phyloP scores from a whole-genome alignment of 2,888 invertebrate genomes.

The Drosophila aldrichi region DNA sequence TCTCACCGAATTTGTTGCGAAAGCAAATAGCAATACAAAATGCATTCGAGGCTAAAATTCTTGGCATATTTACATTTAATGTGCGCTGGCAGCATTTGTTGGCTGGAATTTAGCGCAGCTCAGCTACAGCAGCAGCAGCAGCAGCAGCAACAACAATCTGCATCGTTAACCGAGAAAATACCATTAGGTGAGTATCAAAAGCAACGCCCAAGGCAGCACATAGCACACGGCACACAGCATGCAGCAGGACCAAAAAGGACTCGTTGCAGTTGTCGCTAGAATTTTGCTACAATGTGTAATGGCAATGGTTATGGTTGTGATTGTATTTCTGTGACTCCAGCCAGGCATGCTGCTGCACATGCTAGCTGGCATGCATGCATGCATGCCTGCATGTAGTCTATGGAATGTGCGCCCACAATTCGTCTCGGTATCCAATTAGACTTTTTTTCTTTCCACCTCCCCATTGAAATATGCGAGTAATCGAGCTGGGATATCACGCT shows the following conservation, averaged over 20 bases:
- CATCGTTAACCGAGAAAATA: conserved; percentile 85
- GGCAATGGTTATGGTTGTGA: conserved; percentile 47
- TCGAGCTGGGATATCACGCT: not conserved
- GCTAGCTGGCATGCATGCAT: conserved; percentile 2
- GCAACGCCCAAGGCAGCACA: conserved; percentile 28
- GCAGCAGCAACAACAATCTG: conserved; percentile 49
- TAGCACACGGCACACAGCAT: not conserved
- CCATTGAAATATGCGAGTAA: conserved; percentile 3
- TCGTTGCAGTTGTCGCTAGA: conserved; percentile 63
- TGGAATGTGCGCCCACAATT: conserved; percentile 37
- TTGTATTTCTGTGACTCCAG: conserved; percentile 34
- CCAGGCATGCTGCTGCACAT: conserved; percentile 16
- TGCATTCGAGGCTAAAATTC: conserved; percentile 84
- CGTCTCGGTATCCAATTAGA: conserved; percentile 18
- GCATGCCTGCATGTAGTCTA: conserved; percentile 3
- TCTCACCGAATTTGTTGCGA: conserved; percentile 43
- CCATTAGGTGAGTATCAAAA: conserved; percentile 84
- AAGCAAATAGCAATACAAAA: conserved; percentile 74
- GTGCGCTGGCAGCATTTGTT: conserved; percentile 79
- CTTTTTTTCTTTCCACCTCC: not conserved
- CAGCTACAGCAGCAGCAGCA: conserved; percentile 51
- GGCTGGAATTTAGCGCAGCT: conserved; percentile 79
- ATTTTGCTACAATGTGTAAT: conserved; percentile 64
- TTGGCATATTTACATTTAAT: conserved; percentile 83
- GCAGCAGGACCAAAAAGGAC: conserved; percentile 28